Conservation (phyloP, 1,140 invertebrate species). For the Campoletis sonorensis region DNA sequence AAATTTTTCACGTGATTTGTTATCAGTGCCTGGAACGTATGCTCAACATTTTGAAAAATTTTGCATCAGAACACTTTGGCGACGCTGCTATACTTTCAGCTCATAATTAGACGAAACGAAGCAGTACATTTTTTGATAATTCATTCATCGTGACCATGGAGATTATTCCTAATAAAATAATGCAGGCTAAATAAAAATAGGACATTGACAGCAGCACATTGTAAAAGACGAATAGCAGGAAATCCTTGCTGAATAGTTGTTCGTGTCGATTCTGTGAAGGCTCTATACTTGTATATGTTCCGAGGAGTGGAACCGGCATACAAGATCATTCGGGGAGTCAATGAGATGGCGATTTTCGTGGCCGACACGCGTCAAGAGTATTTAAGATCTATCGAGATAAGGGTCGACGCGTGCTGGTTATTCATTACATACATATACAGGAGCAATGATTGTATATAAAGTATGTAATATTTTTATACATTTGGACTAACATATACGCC, state of each 20-base stretch:
- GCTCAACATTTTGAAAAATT: no score
- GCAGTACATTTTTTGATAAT: no score
- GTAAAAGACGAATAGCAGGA: background rate
- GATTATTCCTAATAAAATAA: no score
- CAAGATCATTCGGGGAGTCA: constrained; percentile 67
- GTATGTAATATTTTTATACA: background rate
- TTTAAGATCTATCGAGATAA: constrained; percentile 73
- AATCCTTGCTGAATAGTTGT: background rate
- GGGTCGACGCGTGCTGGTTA: constrained; percentile 28
- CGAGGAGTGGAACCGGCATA: background rate
- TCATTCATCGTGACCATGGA: no score
- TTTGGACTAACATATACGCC: background rate
- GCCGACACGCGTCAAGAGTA: constrained; percentile 70
- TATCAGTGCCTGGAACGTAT: no score
- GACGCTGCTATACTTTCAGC: background rate
- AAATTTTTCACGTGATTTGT: no score
- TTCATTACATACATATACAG: background rate
- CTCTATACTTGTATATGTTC: background rate
- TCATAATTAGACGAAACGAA: no score
- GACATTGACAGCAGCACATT: background rate
- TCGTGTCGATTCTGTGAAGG: background rate
- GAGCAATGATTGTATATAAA: background rate
- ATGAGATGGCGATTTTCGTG: constrained; percentile 62
- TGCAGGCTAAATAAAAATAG: no score
- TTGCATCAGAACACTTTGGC: no score